A percentile compares a stretch with the other conserved stretches of the same genome.
These are phyloP conservation scores for Leptopilina boulardi DNA, from an alignment of 1,140 invertebrate genomes.

Conservation along the genomic window DNA sequence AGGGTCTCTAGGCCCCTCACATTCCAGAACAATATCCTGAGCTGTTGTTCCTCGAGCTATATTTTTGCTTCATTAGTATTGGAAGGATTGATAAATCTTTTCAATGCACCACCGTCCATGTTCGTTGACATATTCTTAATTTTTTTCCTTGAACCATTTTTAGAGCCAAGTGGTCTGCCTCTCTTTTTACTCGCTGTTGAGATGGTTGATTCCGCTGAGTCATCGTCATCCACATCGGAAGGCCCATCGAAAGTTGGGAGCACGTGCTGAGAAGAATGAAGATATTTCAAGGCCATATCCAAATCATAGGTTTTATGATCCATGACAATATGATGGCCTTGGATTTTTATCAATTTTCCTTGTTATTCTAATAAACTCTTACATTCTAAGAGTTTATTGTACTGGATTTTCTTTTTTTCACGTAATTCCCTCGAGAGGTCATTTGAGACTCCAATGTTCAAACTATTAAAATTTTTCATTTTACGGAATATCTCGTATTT, in stretches of 20 bases:
- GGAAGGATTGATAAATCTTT: no score
- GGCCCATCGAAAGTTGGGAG: neutral
- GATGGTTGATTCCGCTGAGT: neutral
- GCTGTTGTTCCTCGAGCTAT: no score
- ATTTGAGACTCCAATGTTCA: neutral
- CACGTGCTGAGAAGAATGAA: neutral
- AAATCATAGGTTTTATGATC: neutral
- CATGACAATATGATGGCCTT: neutral
- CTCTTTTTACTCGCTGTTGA: neutral
- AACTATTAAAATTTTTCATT: no score
- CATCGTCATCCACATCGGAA: neutral
- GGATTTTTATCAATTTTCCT: neutral
- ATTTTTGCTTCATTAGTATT: no score
- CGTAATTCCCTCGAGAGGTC: neutral
- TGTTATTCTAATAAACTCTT: neutral
- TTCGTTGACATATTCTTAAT: no score
- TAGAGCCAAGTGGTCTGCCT: neutral
- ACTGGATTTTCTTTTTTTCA: neutral
- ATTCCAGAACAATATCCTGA: no score
- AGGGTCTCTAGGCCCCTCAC: no score
- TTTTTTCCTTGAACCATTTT: no score
- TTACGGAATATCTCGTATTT: no score
- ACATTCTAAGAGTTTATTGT: neutral
- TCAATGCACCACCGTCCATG: no score
- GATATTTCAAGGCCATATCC: constrained; percentile 1